Evolutionary conservation across 30 jellyfish, hydroid and myxozoan genomes (phyloP).

Genomic region (Rhopilema esculentum): DNA sequence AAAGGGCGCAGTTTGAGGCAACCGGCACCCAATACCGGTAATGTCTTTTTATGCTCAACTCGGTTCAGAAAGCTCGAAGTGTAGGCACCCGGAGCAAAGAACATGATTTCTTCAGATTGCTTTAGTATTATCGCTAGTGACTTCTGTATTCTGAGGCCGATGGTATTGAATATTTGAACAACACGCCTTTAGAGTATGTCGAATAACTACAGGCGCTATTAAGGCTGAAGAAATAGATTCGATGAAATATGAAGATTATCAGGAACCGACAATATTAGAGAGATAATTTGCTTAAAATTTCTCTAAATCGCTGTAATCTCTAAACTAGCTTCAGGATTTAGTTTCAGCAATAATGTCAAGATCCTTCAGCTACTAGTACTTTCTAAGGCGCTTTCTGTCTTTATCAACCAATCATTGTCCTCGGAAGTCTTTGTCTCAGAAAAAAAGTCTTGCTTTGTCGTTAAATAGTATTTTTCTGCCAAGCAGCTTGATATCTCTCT

Average conservation of each 20-base stretch:
- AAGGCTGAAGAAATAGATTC: not conserved
- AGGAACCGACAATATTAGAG: not conserved
- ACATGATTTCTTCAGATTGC: conserved; percentile 19
- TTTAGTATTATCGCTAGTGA: not conserved
- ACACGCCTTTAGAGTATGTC: not conserved
- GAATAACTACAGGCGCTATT: no score
- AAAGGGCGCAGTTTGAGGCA: conserved; percentile 75
- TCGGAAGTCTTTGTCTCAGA: not conserved
- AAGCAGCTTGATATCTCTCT: no score
- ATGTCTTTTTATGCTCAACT: not conserved
- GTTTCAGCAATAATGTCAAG: not conserved
- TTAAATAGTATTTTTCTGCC: no score
- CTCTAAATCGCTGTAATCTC: no score
- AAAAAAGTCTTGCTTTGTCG: not conserved
- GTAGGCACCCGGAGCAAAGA: conserved; percentile 67
- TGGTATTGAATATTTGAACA: not conserved
- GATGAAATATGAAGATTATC: not conserved
- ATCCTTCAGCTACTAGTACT: not conserved
- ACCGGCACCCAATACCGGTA: conserved; percentile 46
- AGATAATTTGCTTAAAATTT: not conserved
- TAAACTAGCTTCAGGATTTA: not conserved
- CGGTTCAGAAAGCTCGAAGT: conserved; percentile 6
- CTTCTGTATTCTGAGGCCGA: not conserved
- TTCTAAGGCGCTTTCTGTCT: not conserved
- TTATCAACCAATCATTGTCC: not conserved